Evolutionary conservation across 1,140 invertebrate genomes (phyloP).

Genomic region (Cylas formicarius): DNA sequence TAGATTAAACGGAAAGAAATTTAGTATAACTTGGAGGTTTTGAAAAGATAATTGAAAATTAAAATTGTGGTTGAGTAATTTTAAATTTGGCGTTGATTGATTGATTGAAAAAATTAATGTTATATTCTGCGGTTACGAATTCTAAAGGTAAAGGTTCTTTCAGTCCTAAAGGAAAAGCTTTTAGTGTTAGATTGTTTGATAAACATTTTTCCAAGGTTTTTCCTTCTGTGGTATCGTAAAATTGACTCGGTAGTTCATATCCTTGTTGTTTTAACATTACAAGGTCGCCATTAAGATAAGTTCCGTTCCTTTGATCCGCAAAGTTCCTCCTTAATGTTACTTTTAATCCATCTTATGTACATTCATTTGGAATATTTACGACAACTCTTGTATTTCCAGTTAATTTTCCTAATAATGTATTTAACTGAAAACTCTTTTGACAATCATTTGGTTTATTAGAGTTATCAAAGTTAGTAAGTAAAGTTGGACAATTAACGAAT

Average conservation of each 20-base stretch:
- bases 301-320: slow-evolving; percentile 11
- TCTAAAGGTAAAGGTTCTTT: slow-evolving; percentile 15
- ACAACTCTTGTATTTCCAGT: slow-evolving; percentile 14
- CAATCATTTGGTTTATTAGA: slow-evolving; percentile 11
- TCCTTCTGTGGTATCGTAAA: slow-evolving; percentile 3
- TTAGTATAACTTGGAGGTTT: no score
- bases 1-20: no score
- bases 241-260: slow-evolving; percentile 8
- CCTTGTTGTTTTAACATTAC: slow-evolving; percentile 10
- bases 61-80: no score
- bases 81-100: background rate
- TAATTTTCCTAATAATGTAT: slow-evolving; percentile 16
- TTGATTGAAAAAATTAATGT: slow-evolving; percentile 12
- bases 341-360: slow-evolving; percentile 8
- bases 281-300: slow-evolving; percentile 13
- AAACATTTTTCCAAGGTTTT: slow-evolving; percentile 8
- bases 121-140: slow-evolving; percentile 12
- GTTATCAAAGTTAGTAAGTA: slow-evolving; percentile 18
- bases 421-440: slow-evolving; percentile 17
- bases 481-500: slow-evolving; percentile 12
- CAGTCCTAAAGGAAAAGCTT: slow-evolving; percentile 18
- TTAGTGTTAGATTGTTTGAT: slow-evolving; percentile 11
- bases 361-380: slow-evolving; percentile 17
- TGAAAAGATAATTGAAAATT: no score
- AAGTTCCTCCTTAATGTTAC: slow-evolving; percentile 14